These are phyloP conservation scores for Arctia plantaginis DNA, from an alignment of 2,888 invertebrate genomes.

Conservation along the genomic window DNA sequence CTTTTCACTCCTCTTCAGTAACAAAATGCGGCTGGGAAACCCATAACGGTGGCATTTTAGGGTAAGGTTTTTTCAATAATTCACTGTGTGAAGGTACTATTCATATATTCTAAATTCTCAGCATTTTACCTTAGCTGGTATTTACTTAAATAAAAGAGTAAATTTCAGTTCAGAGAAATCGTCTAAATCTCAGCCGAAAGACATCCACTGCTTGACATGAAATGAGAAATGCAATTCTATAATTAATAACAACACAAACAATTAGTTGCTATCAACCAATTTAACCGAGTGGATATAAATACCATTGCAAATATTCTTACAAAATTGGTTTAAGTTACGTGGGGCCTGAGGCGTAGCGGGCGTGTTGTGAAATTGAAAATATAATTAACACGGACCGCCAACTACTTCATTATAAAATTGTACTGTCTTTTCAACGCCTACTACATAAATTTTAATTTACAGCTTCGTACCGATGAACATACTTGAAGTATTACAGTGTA, in stretches of 20 bases:
- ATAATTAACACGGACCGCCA: slow-evolving; percentile 73
- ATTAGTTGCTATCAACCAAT: slow-evolving; percentile 34
- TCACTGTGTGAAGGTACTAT: background rate
- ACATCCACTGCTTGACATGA: background rate
- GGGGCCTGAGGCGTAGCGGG: slow-evolving; percentile 63
- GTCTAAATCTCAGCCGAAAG: no score
- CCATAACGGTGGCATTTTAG: background rate
- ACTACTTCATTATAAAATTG: slow-evolving; percentile 76
- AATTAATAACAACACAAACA: slow-evolving; percentile 19
- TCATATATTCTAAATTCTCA: background rate
- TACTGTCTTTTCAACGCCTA: slow-evolving; percentile 72
- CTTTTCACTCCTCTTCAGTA: no score
- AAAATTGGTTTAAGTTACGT: slow-evolving; percentile 60
- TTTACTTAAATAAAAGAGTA: background rate
- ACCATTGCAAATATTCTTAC: slow-evolving; percentile 62
- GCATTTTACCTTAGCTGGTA: background rate
- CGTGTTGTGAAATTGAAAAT: slow-evolving; percentile 79
- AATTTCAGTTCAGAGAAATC: background rate
- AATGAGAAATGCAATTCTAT: background rate
- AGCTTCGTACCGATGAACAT: slow-evolving; percentile 22
- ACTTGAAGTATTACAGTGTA: slow-evolving; percentile 3
- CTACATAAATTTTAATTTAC: slow-evolving; percentile 61
- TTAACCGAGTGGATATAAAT: slow-evolving; percentile 40
- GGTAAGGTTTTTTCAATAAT: background rate
- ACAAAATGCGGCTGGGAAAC: background rate